These are phyloP conservation scores for Trachelus stipa DNA, from an alignment of 2,888 invertebrate genomes.

Conservation along the genomic window DNA sequence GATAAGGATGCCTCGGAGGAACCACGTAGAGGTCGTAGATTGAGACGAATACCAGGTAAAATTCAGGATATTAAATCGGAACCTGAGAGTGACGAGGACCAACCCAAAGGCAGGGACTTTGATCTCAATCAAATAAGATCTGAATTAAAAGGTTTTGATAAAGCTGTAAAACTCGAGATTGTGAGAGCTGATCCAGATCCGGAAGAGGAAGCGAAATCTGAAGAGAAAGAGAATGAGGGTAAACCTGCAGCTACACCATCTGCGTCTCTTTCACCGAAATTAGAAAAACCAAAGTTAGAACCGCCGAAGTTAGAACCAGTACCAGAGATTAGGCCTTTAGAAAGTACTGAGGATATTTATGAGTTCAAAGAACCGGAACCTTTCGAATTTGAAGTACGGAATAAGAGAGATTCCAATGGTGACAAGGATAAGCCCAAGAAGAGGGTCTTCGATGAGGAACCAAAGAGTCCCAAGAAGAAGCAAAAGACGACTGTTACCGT, in stretches of 20 bases:
- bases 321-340: constrained; percentile 30
- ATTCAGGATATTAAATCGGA: constrained; percentile 64
- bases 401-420: constrained; percentile 55
- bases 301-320: constrained; percentile 51
- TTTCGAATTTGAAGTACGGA: constrained; percentile 80
- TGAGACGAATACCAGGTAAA: constrained; percentile 64
- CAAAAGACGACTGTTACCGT: constrained; percentile 42
- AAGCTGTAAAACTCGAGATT: constrained; percentile 70
- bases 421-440: constrained; percentile 57
- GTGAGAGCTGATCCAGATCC: constrained; percentile 66
- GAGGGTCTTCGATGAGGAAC: constrained; percentile 59
- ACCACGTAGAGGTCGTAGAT: constrained; percentile 60
- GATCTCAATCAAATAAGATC: constrained; percentile 88
- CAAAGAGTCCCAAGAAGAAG: constrained; percentile 61
- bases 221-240: constrained; percentile 42
- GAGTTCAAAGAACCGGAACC: constrained; percentile 92
- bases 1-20: constrained; percentile 53
- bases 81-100: constrained; percentile 69
- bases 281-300: constrained; percentile 52
- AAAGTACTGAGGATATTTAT: constrained; percentile 76
- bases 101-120: constrained; percentile 79
- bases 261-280: constrained; percentile 48
- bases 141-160: constrained; percentile 83
- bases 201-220: constrained; percentile 56
- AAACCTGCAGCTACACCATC: constrained; percentile 53